Base-by-base conservation (phyloP, 2,113 vertebrate genomes). In the Indicator maculatus region DNA sequence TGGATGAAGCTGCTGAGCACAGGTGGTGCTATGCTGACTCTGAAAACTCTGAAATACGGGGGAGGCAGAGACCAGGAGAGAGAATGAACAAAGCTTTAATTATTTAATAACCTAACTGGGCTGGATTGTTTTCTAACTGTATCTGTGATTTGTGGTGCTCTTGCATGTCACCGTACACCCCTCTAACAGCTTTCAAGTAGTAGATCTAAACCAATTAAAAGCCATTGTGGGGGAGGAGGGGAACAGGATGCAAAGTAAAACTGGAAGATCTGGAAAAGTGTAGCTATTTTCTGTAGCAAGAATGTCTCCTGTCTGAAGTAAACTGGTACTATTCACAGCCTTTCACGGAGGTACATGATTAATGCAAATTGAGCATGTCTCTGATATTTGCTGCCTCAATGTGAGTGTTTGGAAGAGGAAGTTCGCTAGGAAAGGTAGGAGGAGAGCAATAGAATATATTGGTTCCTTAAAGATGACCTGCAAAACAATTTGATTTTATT, bases 181-280 rank as follows among this genome's bases (percentile, higher is more conserved):
- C 11, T 53, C 9, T 31, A 58, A 50, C 23, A 70, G 30, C 13
- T 88, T 89, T 65, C 44, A 19, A 45, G 20, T 44, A 26, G 44
- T 53, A 71, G 39, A 52, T 16, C 55, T 69, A 50, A 78, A 60
- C 1, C 17, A 12, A 44, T 39, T 41, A 24, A 60, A 89, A 93
- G 3, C 9, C 21, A 31, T 14, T 31, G 31, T 5, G 1, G 1
- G 1, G 2, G 16, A 0, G 10, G 1, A 0, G 0, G 1, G 5
- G 10, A 38, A 38, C 7, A 19, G 12, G 58, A 33, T 67, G 45
- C 33, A 39, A 83, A 83, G 8, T 63, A 27, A 63, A 83, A 74
- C 4, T 56, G 36, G 21, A 81, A 92, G 21, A 9, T 58, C 21
- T 93, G 9, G 39, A 45, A 85, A 79, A 59, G 15, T 44, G 26